These are phyloP conservation scores for Gobiocypris rarus DNA, from an alignment of 2,113 vertebrate genomes.

Conservation along the genomic window DNA sequence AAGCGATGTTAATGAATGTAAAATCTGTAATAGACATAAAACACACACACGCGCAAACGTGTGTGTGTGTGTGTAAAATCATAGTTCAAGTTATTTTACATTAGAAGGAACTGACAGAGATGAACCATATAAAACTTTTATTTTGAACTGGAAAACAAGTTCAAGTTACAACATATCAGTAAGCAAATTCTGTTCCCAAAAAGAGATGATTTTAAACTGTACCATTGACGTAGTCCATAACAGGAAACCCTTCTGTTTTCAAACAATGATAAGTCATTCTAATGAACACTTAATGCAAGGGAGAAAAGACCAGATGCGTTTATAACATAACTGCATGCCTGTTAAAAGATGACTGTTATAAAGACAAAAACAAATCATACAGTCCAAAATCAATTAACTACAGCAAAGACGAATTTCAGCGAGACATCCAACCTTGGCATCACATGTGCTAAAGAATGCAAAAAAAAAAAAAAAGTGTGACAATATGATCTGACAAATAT, in stretches of 20 bases:
- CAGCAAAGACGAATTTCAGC: neutral
- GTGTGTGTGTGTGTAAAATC: too few species aligned
- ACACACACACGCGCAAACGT: too few species aligned
- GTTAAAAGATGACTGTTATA: slow-evolving; percentile 37
- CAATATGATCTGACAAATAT: slow-evolving; percentile 32
- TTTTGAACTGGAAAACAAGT: slow-evolving; percentile 41
- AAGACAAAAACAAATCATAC: slow-evolving; percentile 18
- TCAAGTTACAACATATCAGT: slow-evolving; percentile 40
- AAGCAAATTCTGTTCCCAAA: slow-evolving; percentile 39
- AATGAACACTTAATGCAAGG: slow-evolving; percentile 18
- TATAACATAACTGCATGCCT: slow-evolving; percentile 18
- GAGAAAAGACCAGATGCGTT: slow-evolving; percentile 2
- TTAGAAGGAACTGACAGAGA: neutral
- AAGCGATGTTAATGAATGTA: neutral
- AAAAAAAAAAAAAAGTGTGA: neutral
- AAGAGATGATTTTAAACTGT: slow-evolving; percentile 25
- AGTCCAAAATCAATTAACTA: neutral
- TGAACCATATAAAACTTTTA: slow-evolving; percentile 36
- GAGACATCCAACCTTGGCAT: slow-evolving; percentile 35
- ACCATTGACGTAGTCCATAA: slow-evolving; percentile 40
- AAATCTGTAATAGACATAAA: neutral
- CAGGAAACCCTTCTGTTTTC: slow-evolving; percentile 13
- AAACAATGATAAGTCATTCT: slow-evolving; percentile 11
- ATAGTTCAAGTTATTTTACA: neutral
- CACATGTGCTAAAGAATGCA: slow-evolving; percentile 34